Percentiles rank a stretch among this genome's conserved stretches.
Evolutionary conservation across 2,113 vertebrate species (phyloP).

Genomic region (Epinephelus fuscoguttatus): DNA sequence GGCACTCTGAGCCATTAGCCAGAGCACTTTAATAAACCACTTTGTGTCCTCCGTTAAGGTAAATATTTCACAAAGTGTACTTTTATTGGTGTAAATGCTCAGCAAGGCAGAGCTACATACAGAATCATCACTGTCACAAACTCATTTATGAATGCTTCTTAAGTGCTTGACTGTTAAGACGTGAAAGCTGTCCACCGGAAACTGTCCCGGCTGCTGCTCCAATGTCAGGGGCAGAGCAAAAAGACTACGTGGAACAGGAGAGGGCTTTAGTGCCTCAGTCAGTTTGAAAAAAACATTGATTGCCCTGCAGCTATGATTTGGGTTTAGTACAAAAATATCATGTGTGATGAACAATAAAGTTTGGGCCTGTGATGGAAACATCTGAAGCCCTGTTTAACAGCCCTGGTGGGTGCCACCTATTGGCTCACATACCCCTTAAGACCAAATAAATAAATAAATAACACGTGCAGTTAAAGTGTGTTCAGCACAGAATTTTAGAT

Average conservation of each 20-base stretch:
- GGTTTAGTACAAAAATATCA: background rate
- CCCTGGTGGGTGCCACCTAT: background rate
- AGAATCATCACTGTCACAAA: constrained; percentile 17
- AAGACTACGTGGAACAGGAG: background rate
- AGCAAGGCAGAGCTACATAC: background rate
- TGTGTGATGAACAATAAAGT: background rate
- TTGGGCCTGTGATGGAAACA: background rate
- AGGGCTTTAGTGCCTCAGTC: background rate
- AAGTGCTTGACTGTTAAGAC: background rate
- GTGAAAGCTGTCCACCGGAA: background rate
- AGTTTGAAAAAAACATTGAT: background rate
- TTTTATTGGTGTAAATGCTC: constrained; percentile 16
- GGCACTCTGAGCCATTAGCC: constrained; percentile 41
- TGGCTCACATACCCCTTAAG: background rate
- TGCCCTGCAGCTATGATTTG: background rate
- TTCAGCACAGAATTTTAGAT: too few relatives aligned
- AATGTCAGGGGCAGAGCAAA: background rate
- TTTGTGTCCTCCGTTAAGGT: constrained; percentile 2
- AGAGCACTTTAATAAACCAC: constrained; percentile 36
- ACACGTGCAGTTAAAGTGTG: background rate
- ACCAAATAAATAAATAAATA: background rate
- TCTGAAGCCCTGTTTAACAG: background rate
- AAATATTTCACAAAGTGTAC: constrained; percentile 38
- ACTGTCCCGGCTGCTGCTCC: background rate
- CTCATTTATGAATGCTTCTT: constrained; percentile 4